Evolutionary conservation across 2,888 invertebrate species (phyloP), one percentile per base, ranked within the genome.

Genomic region (Drosophila falleni): DNA sequence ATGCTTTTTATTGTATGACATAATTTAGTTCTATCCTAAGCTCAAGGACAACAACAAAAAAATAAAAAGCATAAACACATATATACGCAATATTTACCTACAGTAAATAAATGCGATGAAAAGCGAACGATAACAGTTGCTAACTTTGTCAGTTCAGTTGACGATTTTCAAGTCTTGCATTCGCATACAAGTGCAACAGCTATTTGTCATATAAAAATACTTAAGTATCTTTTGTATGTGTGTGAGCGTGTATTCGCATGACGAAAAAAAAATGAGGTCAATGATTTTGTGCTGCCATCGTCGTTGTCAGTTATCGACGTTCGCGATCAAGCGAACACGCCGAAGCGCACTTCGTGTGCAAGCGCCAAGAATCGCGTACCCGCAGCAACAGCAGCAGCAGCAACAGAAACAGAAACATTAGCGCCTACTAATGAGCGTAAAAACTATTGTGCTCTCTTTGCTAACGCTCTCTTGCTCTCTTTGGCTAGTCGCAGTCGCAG

Each of bases 231-330:
- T 41, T 8, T 16, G 51, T 53, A 26, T 61, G 42, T 51, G 13
- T 49, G 37, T 47, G 50, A 55, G 50, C 46, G 46, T 55, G 51
- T 66, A 77, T 76, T 85, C 87, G 84, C 73, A 81, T 87, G 80
- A 89, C 80, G 88, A 85, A 87, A 87, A 79, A 78, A 86, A 82
- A 87, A 87, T 87, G 89, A 87, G 86, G 86, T 89, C 86, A 87
- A 87, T 87, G 86, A 87, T 87, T 87, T 87, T 89, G 89, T 77
- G 84, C 79, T 70, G 85, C 80, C 64, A 61, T 76, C 72, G 67
- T 76, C 66, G 63, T 73, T 62, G 66, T 64, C 67, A 83, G 71
- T 71, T 87, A 85, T 85, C 84, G 89, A 81, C 85, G 69, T 54
- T 54, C 73, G 86, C 86, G 82, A 83, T 83, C 82, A 72, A 58